Percentiles rank a stretch among this genome's conserved stretches.
Evolutionary conservation across 2,113 vertebrate genomes (phyloP).

Genomic region (Otus sunia): DNA sequence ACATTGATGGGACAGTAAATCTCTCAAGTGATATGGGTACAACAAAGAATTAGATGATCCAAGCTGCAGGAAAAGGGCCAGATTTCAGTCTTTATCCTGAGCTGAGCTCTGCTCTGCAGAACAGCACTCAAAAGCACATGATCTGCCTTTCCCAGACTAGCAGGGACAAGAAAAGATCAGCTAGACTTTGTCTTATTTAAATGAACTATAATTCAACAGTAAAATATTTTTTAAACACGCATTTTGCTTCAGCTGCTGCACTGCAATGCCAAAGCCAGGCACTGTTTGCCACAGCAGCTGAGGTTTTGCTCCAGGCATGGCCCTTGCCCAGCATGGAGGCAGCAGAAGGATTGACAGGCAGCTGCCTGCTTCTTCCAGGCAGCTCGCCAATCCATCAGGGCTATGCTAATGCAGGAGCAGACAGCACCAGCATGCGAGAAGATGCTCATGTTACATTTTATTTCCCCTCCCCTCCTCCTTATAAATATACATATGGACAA

Average conservation of each 20-base stretch:
- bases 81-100: not conserved
- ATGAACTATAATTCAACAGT: not conserved
- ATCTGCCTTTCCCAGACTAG: not conserved
- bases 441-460: fast-evolving
- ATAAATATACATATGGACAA: not conserved
- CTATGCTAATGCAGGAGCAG: not conserved
- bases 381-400: not conserved
- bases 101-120: not conserved
- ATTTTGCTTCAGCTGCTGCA: not conserved
- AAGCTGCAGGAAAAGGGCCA: not conserved
- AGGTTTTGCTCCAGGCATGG: not conserved
- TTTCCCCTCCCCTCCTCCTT: fast-evolving
- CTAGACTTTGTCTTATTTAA: not conserved
- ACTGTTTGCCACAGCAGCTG: not conserved
- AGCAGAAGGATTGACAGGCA: not conserved
- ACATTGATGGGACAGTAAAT: not conserved
- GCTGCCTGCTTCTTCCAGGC: conserved; percentile 3
- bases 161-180: not conserved
- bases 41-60: not conserved
- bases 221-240: not conserved
- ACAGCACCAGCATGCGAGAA: not conserved
- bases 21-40: not conserved
- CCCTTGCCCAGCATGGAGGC: not conserved
- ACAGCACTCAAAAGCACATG: not conserved
- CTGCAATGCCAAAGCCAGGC: not conserved